phyloP scores from a whole-genome alignment of 2,888 invertebrate species.

The Rhamnusium bicolor region DNA sequence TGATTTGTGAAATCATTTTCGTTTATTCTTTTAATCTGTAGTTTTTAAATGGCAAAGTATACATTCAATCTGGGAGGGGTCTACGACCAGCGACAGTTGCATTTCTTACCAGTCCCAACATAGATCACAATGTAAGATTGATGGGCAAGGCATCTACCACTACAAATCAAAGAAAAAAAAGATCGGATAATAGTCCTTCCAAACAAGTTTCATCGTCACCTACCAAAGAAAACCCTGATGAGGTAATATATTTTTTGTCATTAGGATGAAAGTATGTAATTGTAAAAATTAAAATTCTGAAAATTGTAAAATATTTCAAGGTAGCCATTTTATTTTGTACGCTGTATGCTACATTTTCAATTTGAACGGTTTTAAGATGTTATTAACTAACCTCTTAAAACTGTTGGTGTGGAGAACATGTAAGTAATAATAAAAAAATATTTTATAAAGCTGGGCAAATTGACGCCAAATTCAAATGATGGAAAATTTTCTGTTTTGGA shows the following conservation, averaged over 20 bases:
- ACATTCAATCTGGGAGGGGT: constrained; percentile 81
- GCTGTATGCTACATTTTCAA: too few species aligned
- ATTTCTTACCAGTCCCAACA: constrained; percentile 71
- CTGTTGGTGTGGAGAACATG: too few species aligned
- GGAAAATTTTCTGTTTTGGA: too few species aligned
- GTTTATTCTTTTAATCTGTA: constrained; percentile 68
- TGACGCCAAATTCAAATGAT: too few species aligned
- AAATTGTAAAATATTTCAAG: too few species aligned
- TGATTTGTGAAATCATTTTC: too few species aligned
- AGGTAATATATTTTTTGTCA: constrained; percentile 58
- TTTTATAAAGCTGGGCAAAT: too few species aligned
- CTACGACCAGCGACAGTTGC: constrained; percentile 79
- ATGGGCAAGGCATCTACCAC: constrained; percentile 60
- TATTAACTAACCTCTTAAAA: too few species aligned
- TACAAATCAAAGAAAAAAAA: constrained; percentile 55
- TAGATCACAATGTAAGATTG: constrained; percentile 71
- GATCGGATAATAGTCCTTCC: constrained; percentile 63
- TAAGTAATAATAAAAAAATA: too few species aligned
- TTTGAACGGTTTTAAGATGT: too few species aligned
- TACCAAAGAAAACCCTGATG: constrained; percentile 65
- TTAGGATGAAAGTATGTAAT: constrained; percentile 23
- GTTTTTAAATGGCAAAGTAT: constrained; percentile 85
- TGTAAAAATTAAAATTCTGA: too few species aligned
- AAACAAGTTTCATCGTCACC: constrained; percentile 62
- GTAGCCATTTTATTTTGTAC: too few species aligned